A percentile compares a stretch with the other conserved stretches of the same genome.
Evolutionary conservation across 2,113 vertebrate species (phyloP).

Genomic region (Phalacrocorax brasilianus): DNA sequence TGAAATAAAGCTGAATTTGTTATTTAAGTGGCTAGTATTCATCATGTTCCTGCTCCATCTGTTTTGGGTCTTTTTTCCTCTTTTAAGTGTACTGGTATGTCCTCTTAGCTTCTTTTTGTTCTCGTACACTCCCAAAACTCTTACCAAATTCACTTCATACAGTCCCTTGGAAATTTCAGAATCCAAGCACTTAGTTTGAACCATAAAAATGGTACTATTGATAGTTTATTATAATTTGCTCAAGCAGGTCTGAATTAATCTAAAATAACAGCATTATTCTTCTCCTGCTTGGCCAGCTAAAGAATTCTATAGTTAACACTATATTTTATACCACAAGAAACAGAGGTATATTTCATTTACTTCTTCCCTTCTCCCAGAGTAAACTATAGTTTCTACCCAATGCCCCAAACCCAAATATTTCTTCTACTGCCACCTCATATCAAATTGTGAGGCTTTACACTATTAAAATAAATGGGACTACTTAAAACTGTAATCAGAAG

Average conservation of each 20-base stretch:
- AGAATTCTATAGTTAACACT: neutral
- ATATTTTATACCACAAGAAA: neutral
- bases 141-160: neutral
- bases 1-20: neutral
- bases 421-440: neutral
- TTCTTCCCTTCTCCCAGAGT: neutral
- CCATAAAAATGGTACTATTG: neutral
- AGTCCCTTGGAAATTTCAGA: neutral
- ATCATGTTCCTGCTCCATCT: neutral
- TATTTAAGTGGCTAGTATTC: neutral
- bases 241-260: neutral
- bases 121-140: neutral
- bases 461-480: neutral
- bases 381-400: neutral
- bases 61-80: neutral
- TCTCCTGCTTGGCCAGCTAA: neutral
- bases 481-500: neutral
- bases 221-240: neutral
- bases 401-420: neutral
- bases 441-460: neutral
- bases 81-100: neutral
- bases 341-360: neutral
- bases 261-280: neutral
- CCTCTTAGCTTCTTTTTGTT: neutral
- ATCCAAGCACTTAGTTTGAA: neutral